Conservation (phyloP, 2,797 vertebrate genomes). For the Cichlasoma orientale region DNA sequence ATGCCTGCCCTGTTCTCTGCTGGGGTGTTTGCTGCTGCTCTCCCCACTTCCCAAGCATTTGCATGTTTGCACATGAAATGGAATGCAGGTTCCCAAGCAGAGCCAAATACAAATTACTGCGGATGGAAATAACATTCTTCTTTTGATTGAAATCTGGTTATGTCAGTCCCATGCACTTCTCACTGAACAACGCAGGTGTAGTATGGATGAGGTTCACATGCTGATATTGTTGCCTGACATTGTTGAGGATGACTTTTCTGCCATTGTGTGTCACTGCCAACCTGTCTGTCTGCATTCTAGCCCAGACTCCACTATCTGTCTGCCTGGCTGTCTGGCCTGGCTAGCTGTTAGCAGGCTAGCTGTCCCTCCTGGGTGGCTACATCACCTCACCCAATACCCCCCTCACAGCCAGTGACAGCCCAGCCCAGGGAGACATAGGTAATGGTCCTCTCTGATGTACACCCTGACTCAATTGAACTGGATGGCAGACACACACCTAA, state of each 20-base stretch:
- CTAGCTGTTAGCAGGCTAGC: constrained; percentile 56
- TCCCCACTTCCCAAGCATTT: neutral
- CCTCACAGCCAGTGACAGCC: constrained; percentile 69
- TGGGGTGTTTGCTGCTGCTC: neutral
- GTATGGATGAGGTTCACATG: constrained; percentile 8
- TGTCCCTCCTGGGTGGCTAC: constrained; percentile 72
- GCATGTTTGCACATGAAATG: neutral
- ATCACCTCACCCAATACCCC: constrained; percentile 64
- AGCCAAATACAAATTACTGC: neutral
- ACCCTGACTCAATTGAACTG: constrained; percentile 78
- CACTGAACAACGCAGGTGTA: neutral
- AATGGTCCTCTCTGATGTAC: constrained; percentile 81
- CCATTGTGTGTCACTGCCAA: constrained; percentile 30
- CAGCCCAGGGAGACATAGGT: constrained; percentile 75
- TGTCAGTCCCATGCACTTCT: neutral
- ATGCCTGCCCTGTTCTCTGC: neutral
- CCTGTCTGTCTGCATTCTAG: constrained; percentile 45
- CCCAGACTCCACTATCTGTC: constrained; percentile 42
- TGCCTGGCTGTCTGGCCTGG: constrained; percentile 18
- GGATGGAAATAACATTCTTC: neutral
- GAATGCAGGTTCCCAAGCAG: neutral
- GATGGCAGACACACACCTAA: constrained; percentile 81
- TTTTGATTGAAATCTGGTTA: constrained; percentile 12
- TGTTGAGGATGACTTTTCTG: constrained; percentile 18
- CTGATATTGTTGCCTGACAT: constrained; percentile 28